Evolutionary conservation across 2,888 invertebrate genomes (phyloP).

Genomic region (Orthosia gracilis): DNA sequence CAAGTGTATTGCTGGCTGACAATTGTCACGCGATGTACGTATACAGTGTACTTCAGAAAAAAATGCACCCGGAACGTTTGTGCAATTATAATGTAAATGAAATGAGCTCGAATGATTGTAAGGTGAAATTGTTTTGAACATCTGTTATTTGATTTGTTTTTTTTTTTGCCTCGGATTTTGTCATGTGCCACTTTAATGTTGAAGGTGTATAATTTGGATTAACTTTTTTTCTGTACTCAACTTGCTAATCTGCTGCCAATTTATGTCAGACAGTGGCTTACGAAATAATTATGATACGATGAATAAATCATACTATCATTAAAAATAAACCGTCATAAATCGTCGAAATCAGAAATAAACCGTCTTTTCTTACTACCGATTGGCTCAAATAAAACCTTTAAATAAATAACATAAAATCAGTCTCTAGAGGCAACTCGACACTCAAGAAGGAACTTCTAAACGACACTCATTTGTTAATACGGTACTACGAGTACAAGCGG

Average conservation of each 20-base stretch:
- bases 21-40: conserved; percentile 76
- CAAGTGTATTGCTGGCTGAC: conserved; percentile 77
- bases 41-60: conserved; percentile 62
- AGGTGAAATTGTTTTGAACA: conserved; percentile 57
- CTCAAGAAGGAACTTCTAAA: conserved; percentile 15
- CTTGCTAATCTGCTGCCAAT: conserved; percentile 17
- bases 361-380: background rate
- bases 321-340: no score
- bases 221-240: conserved; percentile 19
- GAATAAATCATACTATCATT: background rate
- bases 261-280: background rate
- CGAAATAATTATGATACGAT: background rate
- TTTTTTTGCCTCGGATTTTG: conserved; percentile 15
- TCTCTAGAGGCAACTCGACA: background rate
- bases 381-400: no score
- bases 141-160: conserved; percentile 47
- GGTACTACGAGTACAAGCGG: conserved; percentile 14
- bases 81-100: conserved; percentile 65
- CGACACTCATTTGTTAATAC: conserved; percentile 37
- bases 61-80: conserved; percentile 57
- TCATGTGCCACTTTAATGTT: conserved; percentile 35
- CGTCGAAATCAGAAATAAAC: background rate
- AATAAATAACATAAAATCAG: conserved; percentile 5
- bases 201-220: conserved; percentile 31
- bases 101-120: conserved; percentile 62